Conservation (phyloP, 35 echinoderm and acorn worm genomes). For the Eucidaris tribuloides region DNA sequence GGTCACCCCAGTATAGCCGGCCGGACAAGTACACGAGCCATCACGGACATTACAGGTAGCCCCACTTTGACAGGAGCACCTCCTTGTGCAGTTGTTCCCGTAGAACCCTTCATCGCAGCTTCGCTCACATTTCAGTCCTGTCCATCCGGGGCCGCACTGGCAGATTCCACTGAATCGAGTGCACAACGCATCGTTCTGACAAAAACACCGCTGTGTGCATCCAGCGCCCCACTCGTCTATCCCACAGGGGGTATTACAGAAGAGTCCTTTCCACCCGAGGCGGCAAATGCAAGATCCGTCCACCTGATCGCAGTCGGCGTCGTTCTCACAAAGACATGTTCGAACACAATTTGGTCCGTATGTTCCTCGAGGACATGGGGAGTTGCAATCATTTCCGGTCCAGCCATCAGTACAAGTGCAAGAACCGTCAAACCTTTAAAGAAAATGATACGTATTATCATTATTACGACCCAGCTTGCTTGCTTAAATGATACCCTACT, state of each 20-base stretch:
- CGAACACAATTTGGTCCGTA: slow-evolving; percentile 37
- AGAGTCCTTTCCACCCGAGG: slow-evolving; percentile 50
- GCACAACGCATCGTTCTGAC: slow-evolving; percentile 72
- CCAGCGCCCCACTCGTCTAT: slow-evolving; percentile 56
- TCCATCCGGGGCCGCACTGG: slow-evolving; percentile 61
- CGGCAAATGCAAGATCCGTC: slow-evolving; percentile 61
- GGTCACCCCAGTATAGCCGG: slow-evolving; percentile 43
- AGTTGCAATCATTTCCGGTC: slow-evolving; percentile 45
- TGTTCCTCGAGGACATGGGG: slow-evolving; percentile 18
- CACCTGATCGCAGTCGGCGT: slow-evolving; percentile 26
- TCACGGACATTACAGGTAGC: slow-evolving; percentile 43
- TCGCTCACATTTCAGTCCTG: slow-evolving; percentile 47
- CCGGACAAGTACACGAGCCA: slow-evolving; percentile 59
- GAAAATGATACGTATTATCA: too few species aligned
- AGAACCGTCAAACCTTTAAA: slow-evolving; percentile 43
- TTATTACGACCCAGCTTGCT: too few species aligned
- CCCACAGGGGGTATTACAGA: slow-evolving; percentile 66
- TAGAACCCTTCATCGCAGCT: slow-evolving; percentile 56
- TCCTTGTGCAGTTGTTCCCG: slow-evolving; percentile 54
- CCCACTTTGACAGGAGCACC: slow-evolving; percentile 40
- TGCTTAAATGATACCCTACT: too few species aligned
- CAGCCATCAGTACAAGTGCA: slow-evolving; percentile 62
- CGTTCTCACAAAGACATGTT: slow-evolving; percentile 41
- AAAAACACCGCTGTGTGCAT: slow-evolving; percentile 61
- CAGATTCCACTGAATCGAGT: slow-evolving; percentile 62